Evolutionary conservation across 2,113 vertebrate species (phyloP).

Genomic region (Eurypyga helias): DNA sequence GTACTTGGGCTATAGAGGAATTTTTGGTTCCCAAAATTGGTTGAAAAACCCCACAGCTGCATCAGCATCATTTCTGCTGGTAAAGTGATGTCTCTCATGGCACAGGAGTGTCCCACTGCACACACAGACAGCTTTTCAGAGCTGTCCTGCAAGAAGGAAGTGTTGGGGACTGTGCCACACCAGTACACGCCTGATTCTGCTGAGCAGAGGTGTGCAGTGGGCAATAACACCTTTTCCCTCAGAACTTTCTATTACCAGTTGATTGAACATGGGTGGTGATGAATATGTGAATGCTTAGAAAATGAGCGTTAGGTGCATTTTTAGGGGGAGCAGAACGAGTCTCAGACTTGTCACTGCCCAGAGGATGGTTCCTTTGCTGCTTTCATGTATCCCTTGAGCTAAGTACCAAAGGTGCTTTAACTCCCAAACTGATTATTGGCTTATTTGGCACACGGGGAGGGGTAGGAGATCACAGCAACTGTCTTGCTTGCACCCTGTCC

Average conservation of each 20-base stretch:
- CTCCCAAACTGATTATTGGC: background rate
- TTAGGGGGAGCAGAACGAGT: background rate
- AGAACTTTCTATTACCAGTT: background rate
- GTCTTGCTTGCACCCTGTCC: background rate
- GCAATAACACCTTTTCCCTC: background rate
- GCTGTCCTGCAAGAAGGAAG: background rate
- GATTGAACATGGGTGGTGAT: background rate
- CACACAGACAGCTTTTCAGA: background rate
- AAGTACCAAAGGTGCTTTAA: background rate
- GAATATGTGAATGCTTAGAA: background rate
- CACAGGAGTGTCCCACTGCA: background rate
- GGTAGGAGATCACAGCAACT: background rate
- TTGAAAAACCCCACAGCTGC: fast-evolving
- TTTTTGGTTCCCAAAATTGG: background rate
- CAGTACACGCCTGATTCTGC: background rate
- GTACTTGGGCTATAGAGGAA: background rate
- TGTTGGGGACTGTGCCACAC: background rate
- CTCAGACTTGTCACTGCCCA: background rate
- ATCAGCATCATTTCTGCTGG: background rate
- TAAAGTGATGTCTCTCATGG: background rate
- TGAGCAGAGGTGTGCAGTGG: background rate
- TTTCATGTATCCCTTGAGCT: background rate
- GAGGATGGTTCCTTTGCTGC: background rate
- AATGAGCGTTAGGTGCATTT: background rate
- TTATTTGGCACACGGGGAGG: background rate